Percentiles rank a stretch among this genome's conserved stretches.
Evolutionary conservation across 2,797 vertebrate genomes (phyloP).

Genomic region (Argyrosomus regius): DNA sequence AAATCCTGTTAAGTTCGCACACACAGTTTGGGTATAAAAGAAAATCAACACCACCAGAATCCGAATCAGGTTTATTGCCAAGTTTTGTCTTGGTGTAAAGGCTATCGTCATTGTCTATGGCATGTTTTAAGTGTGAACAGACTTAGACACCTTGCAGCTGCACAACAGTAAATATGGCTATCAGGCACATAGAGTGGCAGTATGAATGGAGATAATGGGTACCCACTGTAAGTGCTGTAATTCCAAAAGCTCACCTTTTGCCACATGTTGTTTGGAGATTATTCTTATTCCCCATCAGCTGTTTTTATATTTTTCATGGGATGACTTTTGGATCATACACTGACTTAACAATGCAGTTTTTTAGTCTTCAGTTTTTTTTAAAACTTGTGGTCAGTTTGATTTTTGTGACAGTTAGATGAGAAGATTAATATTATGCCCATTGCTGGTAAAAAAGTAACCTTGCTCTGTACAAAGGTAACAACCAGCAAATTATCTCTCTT

Average conservation of each 20-base stretch:
- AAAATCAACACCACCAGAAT: background rate
- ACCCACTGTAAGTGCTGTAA: background rate
- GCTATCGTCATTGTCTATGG: too few species aligned
- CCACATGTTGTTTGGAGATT: background rate
- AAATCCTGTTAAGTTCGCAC: slow-evolving; percentile 19
- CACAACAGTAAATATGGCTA: background rate
- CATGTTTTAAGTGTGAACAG: background rate
- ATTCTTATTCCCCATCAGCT: background rate
- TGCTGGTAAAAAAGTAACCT: background rate
- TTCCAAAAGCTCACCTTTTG: slow-evolving; percentile 1
- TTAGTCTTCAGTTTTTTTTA: background rate
- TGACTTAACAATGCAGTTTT: background rate
- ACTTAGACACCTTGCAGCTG: background rate
- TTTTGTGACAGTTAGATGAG: background rate
- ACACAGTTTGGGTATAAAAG: background rate
- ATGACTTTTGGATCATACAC: background rate
- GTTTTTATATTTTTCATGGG: background rate
- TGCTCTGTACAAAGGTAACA: background rate
- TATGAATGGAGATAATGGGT: background rate
- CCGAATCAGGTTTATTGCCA: too few species aligned
- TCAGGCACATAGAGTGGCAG: background rate
- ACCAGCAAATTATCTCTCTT: background rate
- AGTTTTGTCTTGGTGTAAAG: too few species aligned
- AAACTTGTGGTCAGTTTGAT: background rate
- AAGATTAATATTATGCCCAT: background rate